phyloP scores from a whole-genome alignment of 2,888 invertebrate species.

The Epicampocera succincta region DNA sequence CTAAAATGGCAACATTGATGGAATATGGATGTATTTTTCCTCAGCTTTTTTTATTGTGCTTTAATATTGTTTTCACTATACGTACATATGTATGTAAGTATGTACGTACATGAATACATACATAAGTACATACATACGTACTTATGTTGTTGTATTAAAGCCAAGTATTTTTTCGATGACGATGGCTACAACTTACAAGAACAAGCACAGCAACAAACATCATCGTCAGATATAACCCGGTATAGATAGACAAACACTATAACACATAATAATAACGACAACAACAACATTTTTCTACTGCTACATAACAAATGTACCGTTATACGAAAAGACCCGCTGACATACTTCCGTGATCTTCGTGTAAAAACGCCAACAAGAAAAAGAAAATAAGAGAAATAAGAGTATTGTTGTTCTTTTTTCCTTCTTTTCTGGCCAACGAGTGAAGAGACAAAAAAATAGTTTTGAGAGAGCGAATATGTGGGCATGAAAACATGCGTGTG shows the following conservation, averaged over 20 bases:
- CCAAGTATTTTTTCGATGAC: slow-evolving; percentile 17
- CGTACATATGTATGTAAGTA: too few species aligned
- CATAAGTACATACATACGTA: too few species aligned
- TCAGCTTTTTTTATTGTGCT: too few species aligned
- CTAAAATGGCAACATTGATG: too few species aligned
- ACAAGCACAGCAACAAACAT: slow-evolving; percentile 9
- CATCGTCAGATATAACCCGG: slow-evolving; percentile 45
- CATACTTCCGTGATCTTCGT: slow-evolving; percentile 80
- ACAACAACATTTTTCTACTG: slow-evolving; percentile 34
- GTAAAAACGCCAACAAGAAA: slow-evolving; percentile 48
- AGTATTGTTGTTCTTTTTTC: too few species aligned
- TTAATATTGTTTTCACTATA: too few species aligned
- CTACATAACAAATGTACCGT: slow-evolving; percentile 78
- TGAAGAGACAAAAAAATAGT: too few species aligned
- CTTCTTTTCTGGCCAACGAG: too few species aligned
- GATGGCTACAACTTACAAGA: slow-evolving; percentile 18
- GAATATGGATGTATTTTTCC: too few species aligned
- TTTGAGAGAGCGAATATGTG: too few species aligned
- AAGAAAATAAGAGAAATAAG: slow-evolving; percentile 10
- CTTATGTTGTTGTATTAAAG: slow-evolving; percentile 51
- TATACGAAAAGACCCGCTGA: slow-evolving; percentile 82
- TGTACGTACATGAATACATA: too few species aligned
- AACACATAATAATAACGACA: slow-evolving; percentile 7
- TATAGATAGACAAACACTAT: slow-evolving; percentile 44
- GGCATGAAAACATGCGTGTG: too few species aligned